phyloP scores from a whole-genome alignment of 2,888 invertebrate genomes.

The Pristionchus mayeri region DNA sequence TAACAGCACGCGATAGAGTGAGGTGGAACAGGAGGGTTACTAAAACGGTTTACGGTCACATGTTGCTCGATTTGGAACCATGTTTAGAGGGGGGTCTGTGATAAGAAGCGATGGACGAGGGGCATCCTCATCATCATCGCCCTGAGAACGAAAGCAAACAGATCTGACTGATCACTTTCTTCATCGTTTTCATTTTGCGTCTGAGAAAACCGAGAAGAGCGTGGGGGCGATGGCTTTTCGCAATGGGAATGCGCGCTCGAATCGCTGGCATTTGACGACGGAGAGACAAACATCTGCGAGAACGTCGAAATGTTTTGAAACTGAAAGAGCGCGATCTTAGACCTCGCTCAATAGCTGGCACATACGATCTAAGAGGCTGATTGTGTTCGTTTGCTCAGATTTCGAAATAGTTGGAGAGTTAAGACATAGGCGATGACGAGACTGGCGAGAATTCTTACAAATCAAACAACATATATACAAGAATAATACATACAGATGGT shows the following conservation, averaged over 20 bases:
- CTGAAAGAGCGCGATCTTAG: neutral
- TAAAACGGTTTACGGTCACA: neutral
- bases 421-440: too few relatives aligned
- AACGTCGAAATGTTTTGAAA: too few relatives aligned
- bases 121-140: constrained; percentile 23
- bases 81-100: constrained; percentile 10
- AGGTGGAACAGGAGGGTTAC: neutral
- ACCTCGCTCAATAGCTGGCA: neutral
- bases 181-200: neutral
- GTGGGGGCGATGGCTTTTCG: neutral
- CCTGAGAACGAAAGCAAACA: constrained; percentile 20
- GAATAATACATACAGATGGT: too few relatives aligned
- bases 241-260: neutral
- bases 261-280: neutral
- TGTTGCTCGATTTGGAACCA: neutral
- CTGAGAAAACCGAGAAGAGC: constrained; percentile 26
- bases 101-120: neutral
- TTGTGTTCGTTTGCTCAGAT: neutral
- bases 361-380: too few relatives aligned
- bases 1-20: constrained; percentile 4
- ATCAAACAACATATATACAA: too few relatives aligned
- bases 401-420: neutral
- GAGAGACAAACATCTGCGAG: constrained; percentile 13
- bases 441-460: too few relatives aligned
- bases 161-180: constrained; percentile 15